Percentiles rank a stretch among this genome's conserved stretches.
phyloP scores from a whole-genome alignment of 1,140 invertebrate species.

The Micrasema minimum region DNA sequence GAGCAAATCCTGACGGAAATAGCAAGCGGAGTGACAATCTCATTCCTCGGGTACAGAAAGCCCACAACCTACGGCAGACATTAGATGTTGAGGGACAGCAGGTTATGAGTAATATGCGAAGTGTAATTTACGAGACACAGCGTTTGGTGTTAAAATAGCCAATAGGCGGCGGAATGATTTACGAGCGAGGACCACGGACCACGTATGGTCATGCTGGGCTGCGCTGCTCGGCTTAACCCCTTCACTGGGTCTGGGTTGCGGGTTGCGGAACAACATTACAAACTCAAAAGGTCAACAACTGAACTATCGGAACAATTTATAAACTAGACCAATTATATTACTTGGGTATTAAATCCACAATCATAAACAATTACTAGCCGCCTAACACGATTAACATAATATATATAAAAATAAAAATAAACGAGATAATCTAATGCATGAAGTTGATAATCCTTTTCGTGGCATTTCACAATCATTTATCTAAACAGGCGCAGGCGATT shows the following conservation, averaged over 20 bases:
- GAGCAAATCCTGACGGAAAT: not conserved
- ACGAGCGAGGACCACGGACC: conserved; percentile 16
- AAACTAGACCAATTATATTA: too few species aligned
- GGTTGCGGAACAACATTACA: not conserved
- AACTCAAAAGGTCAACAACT: not conserved
- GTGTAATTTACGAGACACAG: conserved; percentile 48
- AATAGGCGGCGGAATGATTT: conserved; percentile 49
- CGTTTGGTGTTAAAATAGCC: conserved; percentile 46
- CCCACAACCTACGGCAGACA: not conserved
- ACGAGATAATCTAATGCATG: too few species aligned
- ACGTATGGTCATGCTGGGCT: not conserved
- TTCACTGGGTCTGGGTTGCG: too few species aligned
- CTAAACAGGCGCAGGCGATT: too few species aligned
- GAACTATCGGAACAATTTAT: too few species aligned
- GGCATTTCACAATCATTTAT: too few species aligned
- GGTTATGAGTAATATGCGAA: conserved; percentile 5
- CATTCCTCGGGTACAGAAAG: not conserved
- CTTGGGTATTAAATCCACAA: too few species aligned
- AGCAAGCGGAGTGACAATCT: not conserved
- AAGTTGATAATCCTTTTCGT: too few species aligned
- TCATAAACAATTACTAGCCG: not conserved
- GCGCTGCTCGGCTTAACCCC: not conserved
- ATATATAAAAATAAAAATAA: too few species aligned
- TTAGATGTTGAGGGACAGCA: not conserved
- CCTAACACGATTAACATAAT: too few species aligned